phyloP scores from a whole-genome alignment of 2,113 vertebrate species.

The Antechinus flavipes region DNA sequence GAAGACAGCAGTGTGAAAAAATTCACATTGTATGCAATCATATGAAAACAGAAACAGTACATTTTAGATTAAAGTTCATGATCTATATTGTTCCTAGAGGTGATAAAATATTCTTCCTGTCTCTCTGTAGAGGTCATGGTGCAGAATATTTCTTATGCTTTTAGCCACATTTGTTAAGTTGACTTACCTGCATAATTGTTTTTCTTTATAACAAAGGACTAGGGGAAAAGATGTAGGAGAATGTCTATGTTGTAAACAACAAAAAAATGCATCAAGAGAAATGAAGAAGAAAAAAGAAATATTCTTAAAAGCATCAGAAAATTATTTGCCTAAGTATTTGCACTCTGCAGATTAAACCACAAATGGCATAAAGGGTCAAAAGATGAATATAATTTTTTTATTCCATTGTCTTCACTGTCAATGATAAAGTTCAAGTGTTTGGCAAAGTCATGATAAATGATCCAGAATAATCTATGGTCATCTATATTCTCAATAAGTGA shows the following conservation, averaged over 20 bases:
- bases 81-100: not conserved
- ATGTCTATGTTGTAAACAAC: not conserved
- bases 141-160: not conserved
- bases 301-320: not conserved
- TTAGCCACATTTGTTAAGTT: not conserved
- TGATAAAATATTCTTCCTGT: not conserved
- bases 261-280: not conserved
- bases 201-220: not conserved
- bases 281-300: not conserved
- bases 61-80: not conserved
- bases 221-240: not conserved
- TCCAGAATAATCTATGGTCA: not conserved
- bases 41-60: not conserved
- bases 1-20: not conserved
- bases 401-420: not conserved
- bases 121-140: not conserved
- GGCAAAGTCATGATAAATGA: not conserved
- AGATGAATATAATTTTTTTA: conserved; percentile 9
- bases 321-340: not conserved
- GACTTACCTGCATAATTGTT: not conserved
- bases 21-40: not conserved
- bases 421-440: not conserved
- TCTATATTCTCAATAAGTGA: not conserved
- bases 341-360: not conserved
- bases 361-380: not conserved